phyloP scores from a whole-genome alignment of 2,797 vertebrate species.

The Artibeus jamaicensis region DNA sequence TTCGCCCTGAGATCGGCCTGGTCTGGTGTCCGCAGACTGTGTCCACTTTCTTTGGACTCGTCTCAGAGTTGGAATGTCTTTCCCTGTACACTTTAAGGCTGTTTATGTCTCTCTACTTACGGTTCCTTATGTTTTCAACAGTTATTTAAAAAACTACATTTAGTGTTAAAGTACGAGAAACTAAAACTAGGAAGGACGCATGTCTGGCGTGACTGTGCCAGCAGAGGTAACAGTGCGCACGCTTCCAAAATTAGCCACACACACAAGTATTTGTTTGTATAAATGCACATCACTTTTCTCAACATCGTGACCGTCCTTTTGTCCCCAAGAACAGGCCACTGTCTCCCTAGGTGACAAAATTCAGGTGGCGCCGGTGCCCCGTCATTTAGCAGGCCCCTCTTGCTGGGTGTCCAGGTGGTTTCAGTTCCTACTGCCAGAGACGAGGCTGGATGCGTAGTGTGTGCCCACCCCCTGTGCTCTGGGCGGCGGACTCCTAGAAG shows the following conservation, averaged over 20 bases:
- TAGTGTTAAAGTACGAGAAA: background rate
- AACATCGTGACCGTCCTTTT: accelerated
- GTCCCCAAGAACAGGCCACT: background rate
- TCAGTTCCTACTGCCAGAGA: background rate
- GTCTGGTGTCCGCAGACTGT: no score
- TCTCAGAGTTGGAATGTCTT: accelerated
- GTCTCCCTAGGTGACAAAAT: accelerated
- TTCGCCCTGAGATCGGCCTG: background rate
- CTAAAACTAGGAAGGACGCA: background rate
- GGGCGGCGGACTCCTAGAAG: background rate
- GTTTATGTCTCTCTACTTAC: background rate
- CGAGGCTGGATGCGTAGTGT: no score
- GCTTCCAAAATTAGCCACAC: background rate
- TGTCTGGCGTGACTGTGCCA: accelerated
- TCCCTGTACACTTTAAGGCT: background rate
- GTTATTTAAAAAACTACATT: background rate
- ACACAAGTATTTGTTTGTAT: no score
- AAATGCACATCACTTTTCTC: background rate
- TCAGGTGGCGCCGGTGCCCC: accelerated
- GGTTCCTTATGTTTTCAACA: background rate
- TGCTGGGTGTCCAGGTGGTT: accelerated
- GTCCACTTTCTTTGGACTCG: background rate
- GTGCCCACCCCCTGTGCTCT: accelerated
- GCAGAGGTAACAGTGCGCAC: no score
- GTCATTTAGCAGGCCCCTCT: accelerated